Evolutionary conservation across 2,888 invertebrate species (phyloP).

Genomic region (Stenodema calcarata): DNA sequence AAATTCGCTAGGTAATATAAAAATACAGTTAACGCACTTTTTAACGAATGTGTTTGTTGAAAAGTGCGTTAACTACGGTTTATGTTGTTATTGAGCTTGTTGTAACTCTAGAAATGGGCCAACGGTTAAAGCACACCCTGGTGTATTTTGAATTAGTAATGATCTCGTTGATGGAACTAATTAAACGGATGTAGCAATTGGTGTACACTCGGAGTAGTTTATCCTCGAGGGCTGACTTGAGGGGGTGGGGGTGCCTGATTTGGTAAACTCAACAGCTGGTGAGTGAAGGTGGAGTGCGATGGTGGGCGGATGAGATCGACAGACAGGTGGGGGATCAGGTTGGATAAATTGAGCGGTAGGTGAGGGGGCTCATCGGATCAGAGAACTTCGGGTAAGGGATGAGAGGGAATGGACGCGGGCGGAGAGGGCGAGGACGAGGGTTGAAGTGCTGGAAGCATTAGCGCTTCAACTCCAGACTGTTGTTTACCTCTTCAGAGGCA

Average conservation of each 20-base stretch:
- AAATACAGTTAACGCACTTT: no score
- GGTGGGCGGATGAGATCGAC: neutral
- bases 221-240: neutral
- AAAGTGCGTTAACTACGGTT: no score
- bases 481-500: slow-evolving; percentile 31
- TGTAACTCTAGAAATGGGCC: no score
- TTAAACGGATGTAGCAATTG: neutral
- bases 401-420: neutral
- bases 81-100: no score
- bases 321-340: neutral
- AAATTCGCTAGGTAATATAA: no score
- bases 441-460: slow-evolving; percentile 11
- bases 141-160: no score
- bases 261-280: neutral
- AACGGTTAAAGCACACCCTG: no score
- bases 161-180: neutral
- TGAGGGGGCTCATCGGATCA: neutral
- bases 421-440: neutral
- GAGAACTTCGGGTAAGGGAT: neutral
- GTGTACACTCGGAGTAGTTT: neutral
- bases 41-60: no score
- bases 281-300: neutral
- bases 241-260: neutral
- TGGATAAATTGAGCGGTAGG: neutral
- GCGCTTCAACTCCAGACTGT: slow-evolving; percentile 30